These are phyloP conservation scores for Elmis aenea DNA, from an alignment of 2,888 invertebrate species.

Conservation along the genomic window DNA sequence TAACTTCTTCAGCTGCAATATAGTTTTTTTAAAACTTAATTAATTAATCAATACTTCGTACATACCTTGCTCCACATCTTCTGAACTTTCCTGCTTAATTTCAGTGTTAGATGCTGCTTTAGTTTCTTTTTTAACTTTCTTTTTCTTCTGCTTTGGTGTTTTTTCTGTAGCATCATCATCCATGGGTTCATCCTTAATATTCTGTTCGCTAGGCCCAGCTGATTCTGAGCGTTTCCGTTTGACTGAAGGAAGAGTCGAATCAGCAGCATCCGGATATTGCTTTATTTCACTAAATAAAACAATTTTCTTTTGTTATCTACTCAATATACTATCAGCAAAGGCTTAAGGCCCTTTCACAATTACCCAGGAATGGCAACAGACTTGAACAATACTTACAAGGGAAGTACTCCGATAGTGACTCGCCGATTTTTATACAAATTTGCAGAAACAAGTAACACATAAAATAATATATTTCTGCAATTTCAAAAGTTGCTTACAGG, in stretches of 20 bases:
- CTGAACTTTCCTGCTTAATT: constrained; percentile 15
- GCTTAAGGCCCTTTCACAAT: too few relatives aligned
- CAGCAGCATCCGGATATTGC: constrained; percentile 72
- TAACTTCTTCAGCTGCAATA: constrained; percentile 21
- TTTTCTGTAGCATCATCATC: constrained; percentile 26
- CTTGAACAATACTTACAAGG: too few relatives aligned
- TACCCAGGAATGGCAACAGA: too few relatives aligned
- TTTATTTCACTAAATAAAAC: constrained; percentile 63
- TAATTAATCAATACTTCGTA: constrained; percentile 15
- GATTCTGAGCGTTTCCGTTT: constrained; percentile 58
- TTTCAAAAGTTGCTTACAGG: too few relatives aligned
- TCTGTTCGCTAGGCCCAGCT: constrained; percentile 33
- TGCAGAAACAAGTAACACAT: too few relatives aligned
- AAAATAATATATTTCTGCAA: too few relatives aligned
- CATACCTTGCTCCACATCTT: constrained; percentile 11
- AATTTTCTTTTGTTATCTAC: not conserved
- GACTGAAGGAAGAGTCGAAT: constrained; percentile 69
- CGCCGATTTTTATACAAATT: too few relatives aligned
- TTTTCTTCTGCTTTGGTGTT: constrained; percentile 38
- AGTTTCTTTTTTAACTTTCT: constrained; percentile 36
- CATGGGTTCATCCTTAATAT: constrained; percentile 30
- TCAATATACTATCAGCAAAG: too few relatives aligned
- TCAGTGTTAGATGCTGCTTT: constrained; percentile 15
- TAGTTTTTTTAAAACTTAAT: constrained; percentile 25
- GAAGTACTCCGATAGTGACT: too few relatives aligned